A percentile compares a stretch with the other conserved stretches of the same genome.
Conservation (phyloP, 2,113 vertebrate species). For the Thomomys bottae region DNA sequence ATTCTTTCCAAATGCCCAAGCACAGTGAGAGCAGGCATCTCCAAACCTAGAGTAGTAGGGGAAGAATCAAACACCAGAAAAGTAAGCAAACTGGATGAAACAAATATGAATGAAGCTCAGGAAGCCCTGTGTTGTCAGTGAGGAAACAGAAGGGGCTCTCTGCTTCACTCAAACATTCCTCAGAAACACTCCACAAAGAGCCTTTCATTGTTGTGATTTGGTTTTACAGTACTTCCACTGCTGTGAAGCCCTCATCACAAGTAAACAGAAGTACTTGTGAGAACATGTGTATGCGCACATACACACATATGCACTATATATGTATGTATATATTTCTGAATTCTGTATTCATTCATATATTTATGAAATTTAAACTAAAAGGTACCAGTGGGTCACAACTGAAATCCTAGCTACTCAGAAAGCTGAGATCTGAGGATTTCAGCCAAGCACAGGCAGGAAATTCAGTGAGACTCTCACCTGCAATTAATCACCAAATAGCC, state of each 20-base stretch:
- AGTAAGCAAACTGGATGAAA: not conserved
- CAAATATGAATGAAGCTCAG: not conserved
- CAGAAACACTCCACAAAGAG: not conserved
- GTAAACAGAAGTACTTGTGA: too few relatives aligned
- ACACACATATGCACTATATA: too few relatives aligned
- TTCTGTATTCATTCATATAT: not conserved
- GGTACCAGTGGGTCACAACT: too few relatives aligned
- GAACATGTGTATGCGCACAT: too few relatives aligned
- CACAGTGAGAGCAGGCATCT: not conserved
- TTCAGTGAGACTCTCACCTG: too few relatives aligned
- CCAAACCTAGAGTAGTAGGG: not conserved
- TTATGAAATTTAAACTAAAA: conserved; percentile 22
- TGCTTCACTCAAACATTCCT: not conserved
- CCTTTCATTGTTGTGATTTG: conserved; percentile 6
- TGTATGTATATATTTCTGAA: not conserved
- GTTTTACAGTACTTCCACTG: not conserved
- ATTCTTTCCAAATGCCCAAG: not conserved
- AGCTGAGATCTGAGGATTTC: too few relatives aligned
- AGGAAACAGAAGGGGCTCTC: not conserved
- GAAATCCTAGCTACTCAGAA: too few relatives aligned
- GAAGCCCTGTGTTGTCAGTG: not conserved
- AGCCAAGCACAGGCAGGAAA: too few relatives aligned
- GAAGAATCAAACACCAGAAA: not conserved
- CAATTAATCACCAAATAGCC: too few relatives aligned
- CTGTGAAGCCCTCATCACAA: not conserved